Conservation (phyloP, 2,888 invertebrate species). For the Drosophila tanythrix region DNA sequence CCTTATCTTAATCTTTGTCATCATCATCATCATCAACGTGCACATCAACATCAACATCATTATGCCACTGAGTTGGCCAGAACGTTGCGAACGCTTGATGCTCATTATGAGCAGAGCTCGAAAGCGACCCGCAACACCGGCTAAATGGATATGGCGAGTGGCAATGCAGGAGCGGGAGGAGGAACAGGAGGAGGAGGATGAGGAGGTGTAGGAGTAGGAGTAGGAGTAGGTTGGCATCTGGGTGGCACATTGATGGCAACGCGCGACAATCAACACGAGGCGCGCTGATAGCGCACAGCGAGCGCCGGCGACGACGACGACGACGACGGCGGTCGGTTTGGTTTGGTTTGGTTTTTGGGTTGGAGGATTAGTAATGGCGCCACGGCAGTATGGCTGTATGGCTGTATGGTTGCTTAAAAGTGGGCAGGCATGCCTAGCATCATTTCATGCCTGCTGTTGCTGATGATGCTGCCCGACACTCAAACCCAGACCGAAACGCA, state of each 20-base stretch:
- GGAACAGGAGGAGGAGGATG: neutral
- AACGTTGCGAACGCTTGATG: conserved; percentile 58
- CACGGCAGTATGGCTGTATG: conserved; percentile 31
- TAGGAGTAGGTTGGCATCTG: conserved; percentile 22
- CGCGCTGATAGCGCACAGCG: conserved; percentile 68
- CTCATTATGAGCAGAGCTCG: conserved; percentile 53
- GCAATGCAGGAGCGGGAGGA: neutral
- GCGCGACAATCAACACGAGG: conserved; percentile 75
- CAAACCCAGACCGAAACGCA: conserved; percentile 10
- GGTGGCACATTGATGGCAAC: conserved; percentile 67
- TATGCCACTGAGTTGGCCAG: conserved; percentile 8
- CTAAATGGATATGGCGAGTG: conserved; percentile 44
- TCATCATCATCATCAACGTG: conserved; percentile 5
- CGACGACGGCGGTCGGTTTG: conserved; percentile 19
- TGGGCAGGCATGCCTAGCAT: conserved; percentile 61
- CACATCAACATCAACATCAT: neutral
- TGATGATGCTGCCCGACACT: conserved; percentile 30
- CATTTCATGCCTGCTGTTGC: conserved; percentile 40
- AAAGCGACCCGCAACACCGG: conserved; percentile 50
- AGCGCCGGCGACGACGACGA: conserved; percentile 29
- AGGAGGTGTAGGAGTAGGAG: conserved; percentile 8
- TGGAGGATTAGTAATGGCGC: conserved; percentile 70
- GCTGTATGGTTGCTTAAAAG: conserved; percentile 57
- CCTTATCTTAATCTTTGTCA: conserved; percentile 6
- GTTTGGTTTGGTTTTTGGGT: conserved; percentile 46